Evolutionary conservation across 2,888 invertebrate genomes (phyloP).

Genomic region (Slavum lentiscoides): DNA sequence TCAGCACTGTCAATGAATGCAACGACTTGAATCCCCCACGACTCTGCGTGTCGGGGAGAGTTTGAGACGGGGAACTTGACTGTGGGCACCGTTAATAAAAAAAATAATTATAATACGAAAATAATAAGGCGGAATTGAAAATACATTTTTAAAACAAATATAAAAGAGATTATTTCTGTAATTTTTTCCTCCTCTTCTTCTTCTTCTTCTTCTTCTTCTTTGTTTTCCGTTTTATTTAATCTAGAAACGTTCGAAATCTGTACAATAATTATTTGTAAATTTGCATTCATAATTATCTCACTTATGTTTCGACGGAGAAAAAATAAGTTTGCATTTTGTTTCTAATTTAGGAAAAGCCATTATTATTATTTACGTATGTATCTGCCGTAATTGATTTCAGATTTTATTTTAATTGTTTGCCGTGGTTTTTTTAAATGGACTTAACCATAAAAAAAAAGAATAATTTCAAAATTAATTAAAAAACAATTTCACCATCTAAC

Average conservation of each 20-base stretch:
- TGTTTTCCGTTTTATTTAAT: background rate
- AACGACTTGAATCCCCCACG: too few species aligned
- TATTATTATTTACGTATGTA: slow-evolving; percentile 22
- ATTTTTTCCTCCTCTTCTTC: background rate
- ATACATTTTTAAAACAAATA: slow-evolving; percentile 7
- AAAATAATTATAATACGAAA: too few species aligned
- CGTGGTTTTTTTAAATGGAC: background rate
- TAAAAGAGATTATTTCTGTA: background rate
- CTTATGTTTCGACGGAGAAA: background rate
- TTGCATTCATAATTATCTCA: slow-evolving; percentile 16
- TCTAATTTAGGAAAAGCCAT: slow-evolving; percentile 16
- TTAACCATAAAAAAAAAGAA: background rate
- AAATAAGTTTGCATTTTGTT: slow-evolving; percentile 18
- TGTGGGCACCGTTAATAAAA: too few species aligned
- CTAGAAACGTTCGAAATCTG: background rate
- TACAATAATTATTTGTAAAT: slow-evolving; percentile 2
- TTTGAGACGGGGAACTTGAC: too few species aligned
- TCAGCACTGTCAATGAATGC: too few species aligned
- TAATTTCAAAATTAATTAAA: slow-evolving; percentile 19
- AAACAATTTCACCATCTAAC: background rate
- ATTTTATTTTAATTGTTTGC: slow-evolving; percentile 37
- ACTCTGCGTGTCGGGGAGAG: too few species aligned
- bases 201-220: background rate
- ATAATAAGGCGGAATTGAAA: too few species aligned
- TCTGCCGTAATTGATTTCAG: slow-evolving; percentile 37